Percentiles rank a stretch among this genome's conserved stretches.
These are phyloP conservation scores for Syngnathus scovelli DNA, from an alignment of 2,113 vertebrate genomes.

Conservation along the genomic window DNA sequence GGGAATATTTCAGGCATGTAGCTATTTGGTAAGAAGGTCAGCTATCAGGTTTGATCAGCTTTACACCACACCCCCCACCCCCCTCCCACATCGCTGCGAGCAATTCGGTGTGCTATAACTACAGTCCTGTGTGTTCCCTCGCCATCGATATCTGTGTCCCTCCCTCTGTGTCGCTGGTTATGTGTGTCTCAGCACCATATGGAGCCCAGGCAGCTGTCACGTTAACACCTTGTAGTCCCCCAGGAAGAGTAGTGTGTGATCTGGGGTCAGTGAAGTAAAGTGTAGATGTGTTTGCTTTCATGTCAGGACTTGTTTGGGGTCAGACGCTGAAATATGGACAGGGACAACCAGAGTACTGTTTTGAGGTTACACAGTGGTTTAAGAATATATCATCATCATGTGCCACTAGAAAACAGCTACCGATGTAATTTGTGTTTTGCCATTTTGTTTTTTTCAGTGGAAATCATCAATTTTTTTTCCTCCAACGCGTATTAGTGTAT, in stretches of 20 bases:
- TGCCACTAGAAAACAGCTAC: background rate
- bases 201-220: conserved; percentile 36
- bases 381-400: background rate
- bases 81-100: conserved; percentile 14
- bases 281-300: conserved; percentile 1
- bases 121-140: conserved; percentile 9
- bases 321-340: background rate
- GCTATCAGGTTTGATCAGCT: conserved; percentile 51
- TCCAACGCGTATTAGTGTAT: background rate
- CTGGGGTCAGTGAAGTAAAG: conserved; percentile 6
- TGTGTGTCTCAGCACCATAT: conserved; percentile 33
- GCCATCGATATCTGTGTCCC: conserved; percentile 10
- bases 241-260: conserved; percentile 4
- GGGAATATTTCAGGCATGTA: conserved; percentile 33
- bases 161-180: conserved; percentile 10
- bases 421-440: background rate
- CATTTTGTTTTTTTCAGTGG: background rate
- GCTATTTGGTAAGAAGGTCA: conserved; percentile 56
- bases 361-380: background rate
- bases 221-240: conserved; percentile 27
- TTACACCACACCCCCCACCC: conserved; percentile 25
- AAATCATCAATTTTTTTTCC: background rate
- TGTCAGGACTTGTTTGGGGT: background rate
- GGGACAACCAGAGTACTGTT: background rate
- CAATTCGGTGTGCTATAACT: conserved; percentile 17